phyloP scores from a whole-genome alignment of 2,888 invertebrate species.

The Trichacis sp. region DNA sequence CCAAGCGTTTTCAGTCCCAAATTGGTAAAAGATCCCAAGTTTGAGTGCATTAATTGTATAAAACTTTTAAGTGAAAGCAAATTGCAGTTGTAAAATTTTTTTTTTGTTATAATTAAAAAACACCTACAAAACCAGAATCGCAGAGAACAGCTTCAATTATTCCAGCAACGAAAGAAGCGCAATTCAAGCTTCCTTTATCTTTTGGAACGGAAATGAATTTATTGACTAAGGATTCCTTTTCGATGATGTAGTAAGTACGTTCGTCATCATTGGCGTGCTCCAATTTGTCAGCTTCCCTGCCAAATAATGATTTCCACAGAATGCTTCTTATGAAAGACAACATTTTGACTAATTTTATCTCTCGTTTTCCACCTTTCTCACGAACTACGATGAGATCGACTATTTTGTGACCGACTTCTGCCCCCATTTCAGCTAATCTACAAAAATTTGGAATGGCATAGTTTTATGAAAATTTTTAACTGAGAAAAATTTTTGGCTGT shows the following conservation, averaged over 20 bases:
- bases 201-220: conserved; percentile 97
- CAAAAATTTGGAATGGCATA: conserved; percentile 44
- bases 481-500: background rate
- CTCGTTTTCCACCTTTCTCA: conserved; percentile 93
- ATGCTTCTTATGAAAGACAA: conserved; percentile 95
- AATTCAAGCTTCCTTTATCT: conserved; percentile 96
- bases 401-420: conserved; percentile 93
- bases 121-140: conserved; percentile 94
- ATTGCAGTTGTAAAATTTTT: no score
- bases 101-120: background rate
- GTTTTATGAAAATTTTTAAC: no score
- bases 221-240: conserved; percentile 97
- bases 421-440: conserved; percentile 93
- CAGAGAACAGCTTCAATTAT: conserved; percentile 96
- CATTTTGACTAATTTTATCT: conserved; percentile 94
- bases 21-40: no score
- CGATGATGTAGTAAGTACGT: conserved; percentile 97
- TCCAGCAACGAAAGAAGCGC: conserved; percentile 98
- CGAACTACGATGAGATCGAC: conserved; percentile 94
- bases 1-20: no score
- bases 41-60: no score
- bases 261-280: conserved; percentile 99
- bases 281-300: conserved; percentile 97
- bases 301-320: conserved; percentile 98
- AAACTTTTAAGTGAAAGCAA: no score